Conservation (phyloP, 2,797 vertebrate species). For the Poecilia wingei region DNA sequence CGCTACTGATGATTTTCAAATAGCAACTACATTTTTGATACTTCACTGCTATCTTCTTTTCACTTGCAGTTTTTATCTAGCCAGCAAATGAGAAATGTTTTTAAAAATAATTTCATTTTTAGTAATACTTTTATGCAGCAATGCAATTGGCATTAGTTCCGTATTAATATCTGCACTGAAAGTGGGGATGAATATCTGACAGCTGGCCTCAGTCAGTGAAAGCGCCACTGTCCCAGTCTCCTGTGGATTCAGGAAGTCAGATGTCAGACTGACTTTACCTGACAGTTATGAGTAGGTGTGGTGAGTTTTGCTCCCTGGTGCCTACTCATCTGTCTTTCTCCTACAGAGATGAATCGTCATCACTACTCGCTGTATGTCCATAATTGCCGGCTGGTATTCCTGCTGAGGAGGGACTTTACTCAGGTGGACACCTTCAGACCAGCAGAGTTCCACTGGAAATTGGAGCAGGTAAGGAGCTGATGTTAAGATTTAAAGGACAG, state of each 20-base stretch:
- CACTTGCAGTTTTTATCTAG: not conserved
- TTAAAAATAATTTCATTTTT: too few relatives aligned
- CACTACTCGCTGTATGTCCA: slow-evolving; percentile 97
- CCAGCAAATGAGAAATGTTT: too few relatives aligned
- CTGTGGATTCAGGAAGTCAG: slow-evolving; percentile 12
- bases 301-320: slow-evolving; percentile 25
- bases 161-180: slow-evolving; percentile 10
- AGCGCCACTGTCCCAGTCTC: slow-evolving; percentile 24
- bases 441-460: slow-evolving; percentile 98
- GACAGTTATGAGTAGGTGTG: slow-evolving; percentile 28
- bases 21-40: not conserved
- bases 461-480: slow-evolving; percentile 88
- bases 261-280: slow-evolving; percentile 17
- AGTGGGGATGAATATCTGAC: slow-evolving; percentile 8
- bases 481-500: not conserved
- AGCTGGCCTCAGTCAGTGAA: slow-evolving; percentile 13
- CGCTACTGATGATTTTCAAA: not conserved
- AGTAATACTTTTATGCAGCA: not conserved
- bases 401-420: slow-evolving; percentile 93
- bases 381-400: slow-evolving; percentile 95
- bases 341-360: slow-evolving; percentile 96
- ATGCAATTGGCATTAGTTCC: not conserved
- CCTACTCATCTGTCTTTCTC: slow-evolving; percentile 20
- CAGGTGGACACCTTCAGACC: slow-evolving; percentile 94
- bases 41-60: not conserved